Conservation (phyloP, 2,113 vertebrate genomes). For the Amphiprion percula region DNA sequence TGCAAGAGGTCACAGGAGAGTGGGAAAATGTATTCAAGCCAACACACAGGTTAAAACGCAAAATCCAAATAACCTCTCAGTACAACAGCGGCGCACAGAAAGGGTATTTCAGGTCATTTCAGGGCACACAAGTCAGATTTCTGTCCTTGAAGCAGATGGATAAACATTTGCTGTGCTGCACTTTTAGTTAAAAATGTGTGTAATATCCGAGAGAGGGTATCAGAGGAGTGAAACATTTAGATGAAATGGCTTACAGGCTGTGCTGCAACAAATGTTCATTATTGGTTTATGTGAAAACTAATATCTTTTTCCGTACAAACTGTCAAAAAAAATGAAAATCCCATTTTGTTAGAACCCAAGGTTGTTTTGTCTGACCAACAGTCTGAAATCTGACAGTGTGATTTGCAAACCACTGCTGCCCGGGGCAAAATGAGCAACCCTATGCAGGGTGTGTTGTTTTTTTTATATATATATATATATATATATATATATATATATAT, state of each 20-base stretch:
- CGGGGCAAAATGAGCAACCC: no score
- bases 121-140: not conserved
- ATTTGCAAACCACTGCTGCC: no score
- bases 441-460: no score
- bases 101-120: not conserved
- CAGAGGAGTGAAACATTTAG: not conserved
- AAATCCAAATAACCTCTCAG: slow-evolving; percentile 2
- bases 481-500: no score
- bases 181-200: not conserved
- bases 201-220: not conserved
- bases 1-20: slow-evolving; percentile 33
- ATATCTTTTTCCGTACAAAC: no score
- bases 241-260: not conserved
- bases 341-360: no score
- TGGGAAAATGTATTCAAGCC: slow-evolving; percentile 21
- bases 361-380: no score
- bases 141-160: not conserved
- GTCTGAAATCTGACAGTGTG: no score
- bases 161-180: not conserved
- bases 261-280: no score
- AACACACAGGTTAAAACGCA: not conserved
- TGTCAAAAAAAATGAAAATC: no score
- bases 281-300: no score
- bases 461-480: no score
- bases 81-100: not conserved